Conservation (phyloP, 2,113 vertebrate genomes). For the Psilopsiagon aymara region DNA sequence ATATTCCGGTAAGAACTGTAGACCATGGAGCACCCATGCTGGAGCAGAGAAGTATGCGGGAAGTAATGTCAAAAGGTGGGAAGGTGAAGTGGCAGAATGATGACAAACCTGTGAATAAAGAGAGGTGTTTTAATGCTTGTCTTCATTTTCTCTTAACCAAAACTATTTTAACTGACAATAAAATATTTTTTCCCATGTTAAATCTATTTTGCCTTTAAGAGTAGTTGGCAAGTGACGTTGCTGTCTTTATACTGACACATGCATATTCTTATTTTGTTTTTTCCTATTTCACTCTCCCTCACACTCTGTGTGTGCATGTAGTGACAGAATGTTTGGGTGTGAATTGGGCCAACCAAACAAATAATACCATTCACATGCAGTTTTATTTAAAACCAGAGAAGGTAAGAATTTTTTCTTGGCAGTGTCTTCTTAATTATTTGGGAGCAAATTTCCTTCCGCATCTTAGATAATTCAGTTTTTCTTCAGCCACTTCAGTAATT, state of each 20-base stretch:
- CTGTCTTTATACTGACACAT: neutral
- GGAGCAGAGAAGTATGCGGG: neutral
- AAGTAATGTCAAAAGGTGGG: neutral
- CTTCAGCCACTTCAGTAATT: neutral
- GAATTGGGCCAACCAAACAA: neutral
- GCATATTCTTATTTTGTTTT: neutral
- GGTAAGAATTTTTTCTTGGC: accelerated
- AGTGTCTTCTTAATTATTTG: neutral
- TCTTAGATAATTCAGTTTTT: neutral
- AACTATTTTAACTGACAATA: neutral
- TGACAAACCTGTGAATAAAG: neutral
- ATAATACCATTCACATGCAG: accelerated
- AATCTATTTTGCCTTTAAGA: neutral
- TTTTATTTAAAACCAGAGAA: neutral
- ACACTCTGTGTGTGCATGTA: neutral
- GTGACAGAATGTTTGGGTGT: neutral
- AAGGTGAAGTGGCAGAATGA: neutral
- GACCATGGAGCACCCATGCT: accelerated
- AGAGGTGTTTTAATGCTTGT: accelerated
- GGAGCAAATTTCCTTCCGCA: accelerated
- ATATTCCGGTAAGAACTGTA: neutral
- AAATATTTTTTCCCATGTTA: neutral
- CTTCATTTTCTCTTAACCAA: neutral
- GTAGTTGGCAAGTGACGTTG: neutral
- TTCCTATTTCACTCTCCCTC: neutral